A percentile compares a stretch with the other conserved stretches of the same genome.
phyloP scores from a whole-genome alignment of 2,113 vertebrate species.

The Amphiprion percula region DNA sequence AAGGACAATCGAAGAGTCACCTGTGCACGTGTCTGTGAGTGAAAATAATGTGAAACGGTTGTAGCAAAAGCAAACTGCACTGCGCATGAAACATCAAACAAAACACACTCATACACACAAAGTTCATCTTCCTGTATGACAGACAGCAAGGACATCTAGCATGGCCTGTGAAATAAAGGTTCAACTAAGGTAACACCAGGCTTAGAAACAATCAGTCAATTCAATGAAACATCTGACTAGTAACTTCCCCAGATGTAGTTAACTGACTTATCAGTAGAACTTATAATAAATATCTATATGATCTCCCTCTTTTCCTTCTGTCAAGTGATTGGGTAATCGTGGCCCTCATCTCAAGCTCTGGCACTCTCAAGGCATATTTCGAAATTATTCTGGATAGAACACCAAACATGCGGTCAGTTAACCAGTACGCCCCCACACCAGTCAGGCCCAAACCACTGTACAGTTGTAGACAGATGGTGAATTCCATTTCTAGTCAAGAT shows the following conservation, averaged over 20 bases:
- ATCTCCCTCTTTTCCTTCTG: constrained; percentile 11
- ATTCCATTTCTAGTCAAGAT: constrained; percentile 52
- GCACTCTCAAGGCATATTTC: constrained; percentile 57
- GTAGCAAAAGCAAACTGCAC: background rate
- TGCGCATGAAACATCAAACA: constrained; percentile 17
- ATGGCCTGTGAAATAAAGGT: background rate
- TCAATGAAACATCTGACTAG: background rate
- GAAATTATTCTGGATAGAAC: constrained; percentile 67
- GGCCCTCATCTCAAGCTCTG: constrained; percentile 46
- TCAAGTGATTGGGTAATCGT: constrained; percentile 63
- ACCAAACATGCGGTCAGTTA: constrained; percentile 74
- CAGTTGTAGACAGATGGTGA: constrained; percentile 59
- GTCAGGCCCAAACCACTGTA: constrained; percentile 68
- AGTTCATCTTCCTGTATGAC: constrained; percentile 36
- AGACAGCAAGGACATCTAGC: constrained; percentile 1
- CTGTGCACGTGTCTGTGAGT: background rate
- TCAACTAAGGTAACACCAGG: background rate
- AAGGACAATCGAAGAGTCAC: background rate
- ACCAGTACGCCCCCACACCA: constrained; percentile 61
- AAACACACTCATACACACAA: constrained; percentile 5
- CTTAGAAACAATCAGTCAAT: constrained; percentile 15
- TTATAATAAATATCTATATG: background rate
- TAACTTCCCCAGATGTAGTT: constrained; percentile 7
- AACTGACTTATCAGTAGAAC: constrained; percentile 4
- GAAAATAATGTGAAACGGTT: constrained; percentile 17